Conservation (phyloP, 2,888 invertebrate genomes). For the Leptopilina drosophilae region DNA sequence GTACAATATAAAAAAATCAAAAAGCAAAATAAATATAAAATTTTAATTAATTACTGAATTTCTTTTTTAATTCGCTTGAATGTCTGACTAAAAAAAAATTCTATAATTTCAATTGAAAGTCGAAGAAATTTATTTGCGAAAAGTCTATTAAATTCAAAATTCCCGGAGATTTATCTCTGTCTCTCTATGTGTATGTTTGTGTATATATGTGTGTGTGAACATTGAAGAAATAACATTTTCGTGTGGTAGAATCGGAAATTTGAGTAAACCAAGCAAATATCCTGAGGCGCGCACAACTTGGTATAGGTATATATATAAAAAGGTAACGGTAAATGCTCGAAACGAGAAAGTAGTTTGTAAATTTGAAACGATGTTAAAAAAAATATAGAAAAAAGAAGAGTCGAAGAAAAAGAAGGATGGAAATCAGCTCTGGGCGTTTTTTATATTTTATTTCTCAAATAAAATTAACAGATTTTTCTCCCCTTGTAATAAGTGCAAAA, state of each 20-base stretch:
- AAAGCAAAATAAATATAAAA: too few species aligned
- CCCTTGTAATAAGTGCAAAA: too few species aligned
- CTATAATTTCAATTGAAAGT: background rate
- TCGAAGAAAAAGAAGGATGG: constrained; percentile 38
- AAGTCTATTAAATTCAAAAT: constrained; percentile 4
- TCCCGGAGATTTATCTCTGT: background rate
- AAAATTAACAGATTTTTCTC: too few species aligned
- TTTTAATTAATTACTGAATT: too few species aligned
- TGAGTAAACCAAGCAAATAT: constrained; percentile 69
- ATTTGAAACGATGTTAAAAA: constrained; percentile 39
- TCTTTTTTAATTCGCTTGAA: too few species aligned
- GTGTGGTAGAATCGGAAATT: constrained; percentile 59
- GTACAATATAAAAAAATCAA: too few species aligned
- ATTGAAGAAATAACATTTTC: constrained; percentile 23
- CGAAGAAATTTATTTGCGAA: background rate
- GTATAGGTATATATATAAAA: constrained; percentile 48
- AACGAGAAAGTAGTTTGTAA: constrained; percentile 51
- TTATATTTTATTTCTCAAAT: constrained; percentile 13
- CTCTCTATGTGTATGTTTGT: too few species aligned
- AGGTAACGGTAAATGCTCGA: constrained; percentile 70
- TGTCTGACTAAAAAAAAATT: too few species aligned
- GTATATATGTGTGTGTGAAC: background rate
- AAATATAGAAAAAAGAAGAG: constrained; percentile 18
- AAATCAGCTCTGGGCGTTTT: constrained; percentile 51
- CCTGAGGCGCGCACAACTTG: constrained; percentile 61